Percentiles rank a stretch among this genome's conserved stretches.
phyloP scores from a whole-genome alignment of 1,140 invertebrate genomes.

The Chionoecetes opilio region DNA sequence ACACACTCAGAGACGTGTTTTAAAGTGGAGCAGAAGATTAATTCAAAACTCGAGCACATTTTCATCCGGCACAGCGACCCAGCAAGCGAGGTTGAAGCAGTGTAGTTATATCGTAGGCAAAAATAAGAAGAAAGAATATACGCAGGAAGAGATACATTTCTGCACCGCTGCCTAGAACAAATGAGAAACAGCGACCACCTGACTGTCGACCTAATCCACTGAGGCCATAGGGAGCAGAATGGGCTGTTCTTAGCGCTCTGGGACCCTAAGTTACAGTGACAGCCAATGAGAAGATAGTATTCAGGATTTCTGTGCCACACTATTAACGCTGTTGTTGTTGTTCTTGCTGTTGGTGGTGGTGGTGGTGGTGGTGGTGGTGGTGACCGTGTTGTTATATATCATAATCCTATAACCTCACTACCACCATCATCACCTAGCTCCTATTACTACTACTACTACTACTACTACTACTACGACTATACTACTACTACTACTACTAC shows the following conservation, averaged over 20 bases:
- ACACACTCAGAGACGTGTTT: background rate
- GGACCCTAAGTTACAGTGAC: background rate
- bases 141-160: slow-evolving; percentile 1
- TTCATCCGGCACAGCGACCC: background rate
- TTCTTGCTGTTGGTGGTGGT: background rate
- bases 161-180: slow-evolving; percentile 13
- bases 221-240: background rate
- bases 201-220: slow-evolving; percentile 17
- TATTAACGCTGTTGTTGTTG: background rate
- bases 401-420: background rate
- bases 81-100: background rate
- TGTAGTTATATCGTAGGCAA: slow-evolving; percentile 20
- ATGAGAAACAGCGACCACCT: background rate
- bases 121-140: background rate
- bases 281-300: background rate
- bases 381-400: background rate
- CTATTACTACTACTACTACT: too few species aligned
- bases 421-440: background rate
- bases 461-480: too few species aligned
- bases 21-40: background rate
- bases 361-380: background rate
- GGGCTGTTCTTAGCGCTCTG: background rate
- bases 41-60: slow-evolving; percentile 30
- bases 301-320: background rate
- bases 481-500: too few species aligned